Conservation (phyloP, 2,113 vertebrate species). For the Pituophis catenifer region DNA sequence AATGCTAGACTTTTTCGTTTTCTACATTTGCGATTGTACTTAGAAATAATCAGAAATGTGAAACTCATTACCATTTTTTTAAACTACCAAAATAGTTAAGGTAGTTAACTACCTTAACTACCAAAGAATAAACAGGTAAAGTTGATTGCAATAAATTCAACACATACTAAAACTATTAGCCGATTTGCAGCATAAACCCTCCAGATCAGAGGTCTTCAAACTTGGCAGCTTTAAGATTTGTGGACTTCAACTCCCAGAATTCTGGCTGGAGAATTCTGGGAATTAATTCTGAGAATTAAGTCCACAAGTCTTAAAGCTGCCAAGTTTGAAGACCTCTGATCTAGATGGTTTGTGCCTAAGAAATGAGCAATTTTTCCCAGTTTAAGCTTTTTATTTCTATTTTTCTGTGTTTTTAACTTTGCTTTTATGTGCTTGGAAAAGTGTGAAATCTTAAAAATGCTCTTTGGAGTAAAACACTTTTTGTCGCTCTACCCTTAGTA, state of each 20-base stretch:
- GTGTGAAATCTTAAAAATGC: neutral
- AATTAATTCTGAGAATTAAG: too few species aligned
- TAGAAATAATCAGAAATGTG: neutral
- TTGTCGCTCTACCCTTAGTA: neutral
- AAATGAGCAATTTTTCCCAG: neutral
- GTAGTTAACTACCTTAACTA: too few species aligned
- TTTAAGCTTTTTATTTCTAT: neutral
- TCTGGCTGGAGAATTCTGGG: too few species aligned
- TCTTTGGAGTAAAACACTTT: neutral
- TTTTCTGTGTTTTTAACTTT: neutral
- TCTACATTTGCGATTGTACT: neutral
- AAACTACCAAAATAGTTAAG: too few species aligned
- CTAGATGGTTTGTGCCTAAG: neutral
- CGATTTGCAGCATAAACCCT: neutral
- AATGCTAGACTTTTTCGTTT: neutral
- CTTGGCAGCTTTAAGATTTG: too few species aligned
- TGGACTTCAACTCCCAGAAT: too few species aligned
- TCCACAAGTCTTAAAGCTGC: too few species aligned
- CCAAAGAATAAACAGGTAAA: neutral
- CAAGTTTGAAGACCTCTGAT: too few species aligned
- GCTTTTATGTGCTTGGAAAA: neutral
- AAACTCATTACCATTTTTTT: neutral
- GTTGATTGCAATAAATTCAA: neutral
- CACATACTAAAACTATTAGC: neutral
- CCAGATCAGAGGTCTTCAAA: neutral